A percentile compares a stretch with the other conserved stretches of the same genome.
phyloP scores from a whole-genome alignment of 2,888 invertebrate genomes.

The Apamea crenata region DNA sequence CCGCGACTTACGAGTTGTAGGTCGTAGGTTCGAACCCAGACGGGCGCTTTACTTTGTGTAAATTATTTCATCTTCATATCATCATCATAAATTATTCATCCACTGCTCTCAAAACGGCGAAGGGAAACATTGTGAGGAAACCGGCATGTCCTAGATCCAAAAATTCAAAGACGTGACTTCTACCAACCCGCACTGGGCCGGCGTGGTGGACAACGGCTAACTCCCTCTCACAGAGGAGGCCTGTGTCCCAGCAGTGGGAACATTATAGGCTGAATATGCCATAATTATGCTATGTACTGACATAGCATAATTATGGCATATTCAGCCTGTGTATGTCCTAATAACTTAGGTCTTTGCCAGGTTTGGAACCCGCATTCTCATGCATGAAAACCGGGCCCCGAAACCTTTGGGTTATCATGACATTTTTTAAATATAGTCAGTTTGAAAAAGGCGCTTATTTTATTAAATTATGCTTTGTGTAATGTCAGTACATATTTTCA shows the following conservation, averaged over 20 bases:
- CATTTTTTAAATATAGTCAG: background rate
- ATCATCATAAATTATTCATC: no score
- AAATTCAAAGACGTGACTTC: background rate
- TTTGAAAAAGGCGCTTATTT: background rate
- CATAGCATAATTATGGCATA: no score
- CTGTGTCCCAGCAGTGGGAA: background rate
- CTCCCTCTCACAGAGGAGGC: no score
- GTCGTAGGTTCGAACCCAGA: background rate
- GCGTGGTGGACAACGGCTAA: background rate
- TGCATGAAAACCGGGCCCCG: background rate
- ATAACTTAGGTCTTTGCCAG: background rate
- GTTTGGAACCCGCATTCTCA: background rate
- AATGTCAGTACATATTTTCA: conserved; percentile 9
- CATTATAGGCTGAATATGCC: background rate
- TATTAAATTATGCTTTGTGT: background rate
- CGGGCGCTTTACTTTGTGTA: background rate
- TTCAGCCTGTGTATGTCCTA: no score
- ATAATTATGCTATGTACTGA: background rate
- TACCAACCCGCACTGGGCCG: background rate
- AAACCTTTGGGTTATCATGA: background rate
- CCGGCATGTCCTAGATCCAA: no score
- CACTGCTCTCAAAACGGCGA: background rate
- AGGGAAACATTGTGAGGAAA: background rate
- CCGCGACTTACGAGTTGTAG: background rate
- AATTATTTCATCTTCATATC: background rate